A percentile compares a stretch with the other conserved stretches of the same genome.
Evolutionary conservation across 1,140 invertebrate species (phyloP).

Genomic region (Colletes latitarsis): DNA sequence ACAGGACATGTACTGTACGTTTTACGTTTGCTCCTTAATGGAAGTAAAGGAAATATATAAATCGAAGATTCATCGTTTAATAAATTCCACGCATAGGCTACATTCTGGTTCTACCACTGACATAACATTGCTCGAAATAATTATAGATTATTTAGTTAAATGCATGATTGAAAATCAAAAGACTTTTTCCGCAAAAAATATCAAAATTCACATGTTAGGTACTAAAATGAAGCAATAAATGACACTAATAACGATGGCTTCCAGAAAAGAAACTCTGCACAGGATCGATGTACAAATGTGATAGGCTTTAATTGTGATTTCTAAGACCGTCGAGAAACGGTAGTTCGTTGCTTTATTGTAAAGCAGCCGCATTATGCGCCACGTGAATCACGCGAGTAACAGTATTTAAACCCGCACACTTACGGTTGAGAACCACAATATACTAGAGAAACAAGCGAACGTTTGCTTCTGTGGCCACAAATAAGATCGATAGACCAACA

Average conservation of each 20-base stretch:
- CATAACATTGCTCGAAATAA: too few relatives aligned
- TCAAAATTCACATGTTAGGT: too few relatives aligned
- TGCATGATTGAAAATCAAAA: too few relatives aligned
- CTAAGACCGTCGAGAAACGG: background rate
- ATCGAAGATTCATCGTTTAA: too few relatives aligned
- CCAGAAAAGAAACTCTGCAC: too few relatives aligned
- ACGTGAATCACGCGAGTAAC: constrained; percentile 39
- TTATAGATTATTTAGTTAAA: too few relatives aligned
- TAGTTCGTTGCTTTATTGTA: constrained; percentile 22
- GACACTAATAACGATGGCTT: background rate
- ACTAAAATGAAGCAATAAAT: too few relatives aligned
- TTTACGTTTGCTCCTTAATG: constrained; percentile 11
- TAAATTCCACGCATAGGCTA: background rate
- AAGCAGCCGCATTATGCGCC: constrained; percentile 21
- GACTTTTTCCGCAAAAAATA: too few relatives aligned
- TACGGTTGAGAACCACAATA: background rate
- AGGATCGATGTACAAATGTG: background rate
- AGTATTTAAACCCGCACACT: constrained; percentile 35
- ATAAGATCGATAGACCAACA: background rate
- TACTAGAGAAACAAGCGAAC: background rate
- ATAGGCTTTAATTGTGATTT: constrained; percentile 20
- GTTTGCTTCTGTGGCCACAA: background rate
- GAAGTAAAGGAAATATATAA: background rate
- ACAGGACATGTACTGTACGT: background rate
- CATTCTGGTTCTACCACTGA: too few relatives aligned